Conservation (phyloP, 2,888 invertebrate species). For the Latrodectus hesperus region DNA sequence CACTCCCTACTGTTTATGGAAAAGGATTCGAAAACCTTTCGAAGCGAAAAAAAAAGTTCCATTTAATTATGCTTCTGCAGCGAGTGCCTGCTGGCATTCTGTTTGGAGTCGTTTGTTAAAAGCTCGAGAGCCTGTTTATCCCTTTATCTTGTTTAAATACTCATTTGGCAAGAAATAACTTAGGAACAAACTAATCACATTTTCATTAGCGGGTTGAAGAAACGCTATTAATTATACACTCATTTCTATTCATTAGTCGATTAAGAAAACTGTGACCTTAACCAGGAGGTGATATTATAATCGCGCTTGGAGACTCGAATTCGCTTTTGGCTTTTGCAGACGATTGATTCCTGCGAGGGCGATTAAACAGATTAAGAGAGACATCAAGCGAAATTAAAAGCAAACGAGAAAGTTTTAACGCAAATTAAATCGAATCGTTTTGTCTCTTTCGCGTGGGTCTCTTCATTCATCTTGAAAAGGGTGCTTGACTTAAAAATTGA, state of each 20-base stretch:
- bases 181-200: conserved; percentile 41
- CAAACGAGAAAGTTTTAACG: too few relatives aligned
- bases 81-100: not conserved
- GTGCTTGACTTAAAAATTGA: too few relatives aligned
- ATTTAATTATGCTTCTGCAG: not conserved
- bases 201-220: conserved; percentile 46
- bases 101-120: not conserved
- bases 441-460: too few relatives aligned
- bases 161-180: conserved; percentile 10
- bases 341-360: too few relatives aligned
- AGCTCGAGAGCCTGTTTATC: not conserved
- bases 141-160: conserved; percentile 1
- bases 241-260: conserved; percentile 63
- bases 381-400: too few relatives aligned
- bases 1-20: not conserved
- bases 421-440: too few relatives aligned
- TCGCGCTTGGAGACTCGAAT: not conserved
- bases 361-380: too few relatives aligned
- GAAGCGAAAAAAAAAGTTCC: not conserved
- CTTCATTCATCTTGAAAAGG: too few relatives aligned
- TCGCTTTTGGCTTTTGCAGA: too few relatives aligned
- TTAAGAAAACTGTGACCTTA: conserved; percentile 54
- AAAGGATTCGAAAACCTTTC: not conserved
- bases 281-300: conserved; percentile 7
- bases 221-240: conserved; percentile 48